Evolutionary conservation across 2,888 invertebrate genomes (phyloP).

Genomic region (Drosophila bunnanda): DNA sequence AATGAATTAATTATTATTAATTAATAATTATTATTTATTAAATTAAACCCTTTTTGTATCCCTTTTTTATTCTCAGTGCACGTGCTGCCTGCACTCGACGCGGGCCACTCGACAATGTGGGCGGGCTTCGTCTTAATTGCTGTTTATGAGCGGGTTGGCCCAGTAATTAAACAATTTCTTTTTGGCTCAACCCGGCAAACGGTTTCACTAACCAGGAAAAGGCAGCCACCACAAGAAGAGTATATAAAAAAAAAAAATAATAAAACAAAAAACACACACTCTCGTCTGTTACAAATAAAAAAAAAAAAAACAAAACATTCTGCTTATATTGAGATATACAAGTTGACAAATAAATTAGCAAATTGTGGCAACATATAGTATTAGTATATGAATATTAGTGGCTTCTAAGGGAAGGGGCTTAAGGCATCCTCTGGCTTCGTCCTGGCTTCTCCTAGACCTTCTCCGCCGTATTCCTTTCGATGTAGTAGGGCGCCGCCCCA

Average conservation of each 20-base stretch:
- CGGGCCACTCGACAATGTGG: constrained; percentile 21
- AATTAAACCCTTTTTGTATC: neutral
- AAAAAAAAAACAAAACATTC: constrained; percentile 32
- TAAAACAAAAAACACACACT: neutral
- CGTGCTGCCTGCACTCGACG: constrained; percentile 24
- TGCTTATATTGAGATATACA: constrained; percentile 40
- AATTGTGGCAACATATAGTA: constrained; percentile 7
- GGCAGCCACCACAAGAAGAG: neutral
- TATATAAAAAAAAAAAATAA: neutral
- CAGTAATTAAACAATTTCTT: constrained; percentile 68
- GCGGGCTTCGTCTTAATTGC: constrained; percentile 61
- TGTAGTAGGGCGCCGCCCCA: constrained; percentile 75
- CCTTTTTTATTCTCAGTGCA: neutral
- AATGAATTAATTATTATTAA: neutral
- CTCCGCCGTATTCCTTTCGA: constrained; percentile 70
- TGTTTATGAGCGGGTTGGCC: constrained; percentile 73
- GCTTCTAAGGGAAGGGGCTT: neutral
- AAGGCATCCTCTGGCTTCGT: constrained; percentile 30
- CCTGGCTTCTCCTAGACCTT: constrained; percentile 25
- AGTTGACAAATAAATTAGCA: constrained; percentile 46
- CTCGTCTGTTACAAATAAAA: constrained; percentile 14
- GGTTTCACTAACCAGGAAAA: constrained; percentile 4
- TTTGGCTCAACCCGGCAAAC: constrained; percentile 24
- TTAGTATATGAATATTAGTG: neutral
- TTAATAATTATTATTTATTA: neutral